phyloP scores from a whole-genome alignment of 2,888 invertebrate species.

The Apamea monoglypha region DNA sequence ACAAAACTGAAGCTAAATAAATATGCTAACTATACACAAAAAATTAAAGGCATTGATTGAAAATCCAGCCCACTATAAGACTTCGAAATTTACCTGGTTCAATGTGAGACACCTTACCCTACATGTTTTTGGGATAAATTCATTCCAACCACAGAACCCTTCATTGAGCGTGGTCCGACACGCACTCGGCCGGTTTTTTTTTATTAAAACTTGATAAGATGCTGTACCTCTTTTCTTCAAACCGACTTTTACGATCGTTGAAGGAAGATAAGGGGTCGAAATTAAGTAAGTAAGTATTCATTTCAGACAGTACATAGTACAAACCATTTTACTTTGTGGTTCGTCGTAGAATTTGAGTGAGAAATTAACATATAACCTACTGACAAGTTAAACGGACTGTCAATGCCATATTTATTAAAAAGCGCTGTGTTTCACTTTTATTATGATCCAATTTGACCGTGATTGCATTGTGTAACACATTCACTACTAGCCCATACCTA shows the following conservation, averaged over 20 bases:
- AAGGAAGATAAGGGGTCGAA: background rate
- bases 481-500: conserved; percentile 14
- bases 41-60: too few relatives aligned
- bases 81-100: too few relatives aligned
- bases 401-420: conserved; percentile 23
- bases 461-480: conserved; percentile 40
- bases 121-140: background rate
- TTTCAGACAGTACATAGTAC: background rate
- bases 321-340: background rate
- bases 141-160: background rate
- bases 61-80: too few relatives aligned
- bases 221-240: background rate
- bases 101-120: too few relatives aligned
- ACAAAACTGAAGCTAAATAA: too few relatives aligned
- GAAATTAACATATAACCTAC: background rate
- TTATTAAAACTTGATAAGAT: background rate
- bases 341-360: too few relatives aligned
- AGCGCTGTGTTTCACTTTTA: conserved; percentile 22
- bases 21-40: too few relatives aligned
- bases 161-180: background rate
- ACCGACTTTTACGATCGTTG: background rate
- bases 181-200: background rate
- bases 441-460: conserved; percentile 35
- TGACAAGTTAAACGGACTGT: background rate
- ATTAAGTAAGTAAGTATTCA: background rate